These are phyloP conservation scores for Synchiropus splendidus DNA, from an alignment of 2,113 vertebrate genomes.

Conservation along the genomic window DNA sequence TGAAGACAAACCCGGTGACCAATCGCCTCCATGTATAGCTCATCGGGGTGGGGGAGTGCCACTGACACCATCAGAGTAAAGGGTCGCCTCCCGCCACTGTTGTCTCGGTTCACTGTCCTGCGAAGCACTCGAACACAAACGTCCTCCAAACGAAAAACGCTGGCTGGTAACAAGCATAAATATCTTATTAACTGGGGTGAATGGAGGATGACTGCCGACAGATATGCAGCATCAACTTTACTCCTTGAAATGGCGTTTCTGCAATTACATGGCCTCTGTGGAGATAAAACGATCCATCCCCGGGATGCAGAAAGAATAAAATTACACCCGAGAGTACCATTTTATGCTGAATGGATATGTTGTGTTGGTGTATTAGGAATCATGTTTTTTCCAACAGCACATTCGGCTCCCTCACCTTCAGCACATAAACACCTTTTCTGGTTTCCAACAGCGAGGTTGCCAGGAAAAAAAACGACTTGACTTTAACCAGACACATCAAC, in stretches of 20 bases:
- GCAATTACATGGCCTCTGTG: conserved; percentile 1
- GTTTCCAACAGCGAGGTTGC: too few species aligned
- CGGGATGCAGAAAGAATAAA: too few species aligned
- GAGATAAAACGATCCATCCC: conserved; percentile 8
- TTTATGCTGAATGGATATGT: too few species aligned
- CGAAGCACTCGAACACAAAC: conserved; percentile 16
- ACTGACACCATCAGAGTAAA: conserved; percentile 5
- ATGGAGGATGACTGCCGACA: conserved; percentile 6
- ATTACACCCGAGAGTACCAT: too few species aligned
- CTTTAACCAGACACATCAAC: too few species aligned
- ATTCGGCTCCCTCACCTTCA: too few species aligned
- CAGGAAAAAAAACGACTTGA: too few species aligned
- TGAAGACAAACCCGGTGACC: conserved; percentile 15
- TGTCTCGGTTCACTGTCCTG: conserved; percentile 8
- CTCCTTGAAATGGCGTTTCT: conserved; percentile 11
- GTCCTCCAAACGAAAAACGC: conserved; percentile 3
- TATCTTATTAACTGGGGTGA: not conserved
- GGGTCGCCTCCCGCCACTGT: conserved; percentile 3
- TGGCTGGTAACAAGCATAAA: conserved; percentile 3
- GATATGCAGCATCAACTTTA: conserved; percentile 13
- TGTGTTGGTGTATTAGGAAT: too few species aligned
- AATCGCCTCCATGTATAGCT: conserved; percentile 9
- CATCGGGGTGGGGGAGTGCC: conserved; percentile 14
- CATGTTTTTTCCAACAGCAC: too few species aligned
- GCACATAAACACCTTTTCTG: too few species aligned